phyloP scores from a whole-genome alignment of 2,888 invertebrate species.

The Coenonympha arcania region DNA sequence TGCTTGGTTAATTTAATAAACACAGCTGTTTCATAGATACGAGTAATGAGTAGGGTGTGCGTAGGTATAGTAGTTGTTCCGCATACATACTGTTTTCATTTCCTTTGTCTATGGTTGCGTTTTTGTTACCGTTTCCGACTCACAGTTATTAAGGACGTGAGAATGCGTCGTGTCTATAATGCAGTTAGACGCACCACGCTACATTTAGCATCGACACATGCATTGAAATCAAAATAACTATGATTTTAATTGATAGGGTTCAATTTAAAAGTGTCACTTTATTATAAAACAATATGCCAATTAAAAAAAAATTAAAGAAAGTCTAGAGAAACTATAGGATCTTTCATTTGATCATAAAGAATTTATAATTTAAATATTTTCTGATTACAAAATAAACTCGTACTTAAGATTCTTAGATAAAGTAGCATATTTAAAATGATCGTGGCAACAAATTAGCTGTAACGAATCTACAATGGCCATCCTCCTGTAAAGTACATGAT shows the following conservation, averaged over 20 bases:
- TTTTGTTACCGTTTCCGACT: slow-evolving; percentile 70
- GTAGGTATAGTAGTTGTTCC: slow-evolving; percentile 54
- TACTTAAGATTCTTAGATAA: neutral
- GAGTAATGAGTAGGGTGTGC: too few relatives aligned
- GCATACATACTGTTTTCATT: slow-evolving; percentile 54
- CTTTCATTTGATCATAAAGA: too few relatives aligned
- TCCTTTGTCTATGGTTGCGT: slow-evolving; percentile 63
- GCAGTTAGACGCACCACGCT: slow-evolving; percentile 44
- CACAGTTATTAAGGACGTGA: slow-evolving; percentile 70
- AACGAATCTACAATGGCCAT: slow-evolving; percentile 48
- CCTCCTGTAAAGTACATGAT: slow-evolving; percentile 32
- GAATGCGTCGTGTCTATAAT: slow-evolving; percentile 45
- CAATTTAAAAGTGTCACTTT: neutral
- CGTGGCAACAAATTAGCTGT: slow-evolving; percentile 33
- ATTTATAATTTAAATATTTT: too few relatives aligned
- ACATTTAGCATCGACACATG: slow-evolving; percentile 45
- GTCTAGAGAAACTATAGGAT: too few relatives aligned
- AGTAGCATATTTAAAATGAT: slow-evolving; percentile 21
- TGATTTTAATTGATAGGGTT: neutral
- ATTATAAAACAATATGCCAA: neutral
- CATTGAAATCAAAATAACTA: slow-evolving; percentile 13
- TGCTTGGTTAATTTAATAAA: slow-evolving; percentile 31
- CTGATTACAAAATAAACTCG: too few relatives aligned
- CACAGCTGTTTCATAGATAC: slow-evolving; percentile 43
- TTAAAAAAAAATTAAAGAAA: too few relatives aligned